Percentiles rank a stretch among this genome's conserved stretches.
These are phyloP conservation scores for Tetrax tetrax DNA, from an alignment of 2,113 vertebrate species.

Conservation along the genomic window DNA sequence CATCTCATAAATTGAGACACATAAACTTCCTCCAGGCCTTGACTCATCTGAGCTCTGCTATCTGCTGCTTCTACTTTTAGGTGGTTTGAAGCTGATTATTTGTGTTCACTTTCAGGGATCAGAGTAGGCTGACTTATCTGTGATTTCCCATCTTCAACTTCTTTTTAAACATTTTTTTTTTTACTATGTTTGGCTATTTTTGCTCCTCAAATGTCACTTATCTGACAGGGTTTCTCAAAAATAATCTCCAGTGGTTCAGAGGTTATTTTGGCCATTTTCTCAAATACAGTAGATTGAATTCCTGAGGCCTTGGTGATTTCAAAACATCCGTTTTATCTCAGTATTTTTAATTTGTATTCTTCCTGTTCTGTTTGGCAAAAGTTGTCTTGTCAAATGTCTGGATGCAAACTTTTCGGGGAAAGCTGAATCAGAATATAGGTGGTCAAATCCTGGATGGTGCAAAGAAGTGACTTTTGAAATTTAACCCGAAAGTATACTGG, in stretches of 20 bases:
- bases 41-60: background rate
- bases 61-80: background rate
- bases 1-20: background rate
- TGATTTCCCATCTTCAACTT: background rate
- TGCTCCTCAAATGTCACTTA: background rate
- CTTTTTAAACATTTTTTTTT: background rate
- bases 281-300: background rate
- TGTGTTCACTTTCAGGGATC: background rate
- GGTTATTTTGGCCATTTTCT: background rate
- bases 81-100: background rate
- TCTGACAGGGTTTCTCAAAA: background rate
- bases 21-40: background rate
- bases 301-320: background rate
- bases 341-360: background rate
- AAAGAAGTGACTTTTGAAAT: background rate
- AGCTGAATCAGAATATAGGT: background rate
- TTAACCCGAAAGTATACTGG: background rate
- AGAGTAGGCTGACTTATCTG: background rate
- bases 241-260: background rate
- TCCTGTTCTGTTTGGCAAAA: background rate
- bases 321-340: background rate
- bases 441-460: background rate
- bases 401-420: background rate
- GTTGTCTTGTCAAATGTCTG: background rate
- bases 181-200: background rate